phyloP scores from a whole-genome alignment of 2,888 invertebrate genomes.

The Alcis repandata region DNA sequence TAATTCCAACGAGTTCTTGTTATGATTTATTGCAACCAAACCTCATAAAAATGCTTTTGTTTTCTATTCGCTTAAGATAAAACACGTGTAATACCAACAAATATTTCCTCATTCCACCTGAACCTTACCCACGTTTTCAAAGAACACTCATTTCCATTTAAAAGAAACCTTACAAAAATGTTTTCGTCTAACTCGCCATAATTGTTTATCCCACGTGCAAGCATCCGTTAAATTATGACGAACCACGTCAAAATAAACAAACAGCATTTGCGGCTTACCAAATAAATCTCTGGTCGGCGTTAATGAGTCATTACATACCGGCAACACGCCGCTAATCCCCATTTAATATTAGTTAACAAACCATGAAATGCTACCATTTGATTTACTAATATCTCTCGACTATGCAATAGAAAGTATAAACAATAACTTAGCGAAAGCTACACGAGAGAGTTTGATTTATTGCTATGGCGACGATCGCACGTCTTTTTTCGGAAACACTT shows the following conservation, averaged over 20 bases:
- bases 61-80: neutral
- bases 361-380: constrained; percentile 76
- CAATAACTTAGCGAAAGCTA: constrained; percentile 84
- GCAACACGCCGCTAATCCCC: constrained; percentile 52
- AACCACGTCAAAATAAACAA: constrained; percentile 34
- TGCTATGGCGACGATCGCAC: constrained; percentile 64
- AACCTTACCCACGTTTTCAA: constrained; percentile 8
- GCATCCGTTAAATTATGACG: constrained; percentile 31
- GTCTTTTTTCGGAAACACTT: constrained; percentile 82
- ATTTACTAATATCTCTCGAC: constrained; percentile 64
- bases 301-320: constrained; percentile 62
- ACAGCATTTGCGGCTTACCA: constrained; percentile 39
- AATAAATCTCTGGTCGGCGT: constrained; percentile 54
- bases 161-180: constrained; percentile 19
- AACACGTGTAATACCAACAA: constrained; percentile 2
- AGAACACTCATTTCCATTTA: constrained; percentile 26
- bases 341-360: constrained; percentile 74
- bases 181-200: constrained; percentile 25
- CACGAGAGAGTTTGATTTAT: constrained; percentile 85
- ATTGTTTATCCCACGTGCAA: constrained; percentile 29
- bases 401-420: constrained; percentile 83
- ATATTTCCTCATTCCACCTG: constrained; percentile 15
- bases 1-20: constrained; percentile 6
- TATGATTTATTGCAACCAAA: neutral
- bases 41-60: constrained; percentile 12